A percentile compares a stretch with the other conserved stretches of the same genome.
Conservation (phyloP, 2,888 invertebrate genomes). For the Metopia argyrocephala region DNA sequence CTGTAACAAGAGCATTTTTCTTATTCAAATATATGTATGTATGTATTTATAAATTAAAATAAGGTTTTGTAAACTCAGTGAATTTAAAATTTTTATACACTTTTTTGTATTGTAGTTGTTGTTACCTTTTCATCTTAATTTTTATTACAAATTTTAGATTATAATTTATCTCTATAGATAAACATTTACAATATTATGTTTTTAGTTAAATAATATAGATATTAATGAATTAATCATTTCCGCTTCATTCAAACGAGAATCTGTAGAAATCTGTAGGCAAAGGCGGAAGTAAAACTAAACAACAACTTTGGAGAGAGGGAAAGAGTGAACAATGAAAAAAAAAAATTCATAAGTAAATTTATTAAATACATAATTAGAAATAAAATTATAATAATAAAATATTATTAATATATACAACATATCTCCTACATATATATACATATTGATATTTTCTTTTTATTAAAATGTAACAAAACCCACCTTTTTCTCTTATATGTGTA, state of each 20-base stretch:
- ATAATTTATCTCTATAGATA: too few relatives aligned
- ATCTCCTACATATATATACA: background rate
- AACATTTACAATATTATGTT: too few relatives aligned
- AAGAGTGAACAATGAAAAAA: background rate
- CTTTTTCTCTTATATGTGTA: background rate
- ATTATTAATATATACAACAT: too few relatives aligned
- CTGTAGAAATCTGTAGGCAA: background rate
- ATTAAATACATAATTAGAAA: background rate
- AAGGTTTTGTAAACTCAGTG: too few relatives aligned
- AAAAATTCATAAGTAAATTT: background rate
- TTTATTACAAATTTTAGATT: too few relatives aligned
- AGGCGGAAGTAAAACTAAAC: background rate
- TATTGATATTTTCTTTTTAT: background rate
- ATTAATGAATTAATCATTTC: background rate
- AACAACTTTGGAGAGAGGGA: background rate
- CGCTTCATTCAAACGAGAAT: background rate
- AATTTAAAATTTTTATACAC: too few relatives aligned
- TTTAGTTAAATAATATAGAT: background rate
- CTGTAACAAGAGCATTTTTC: too few relatives aligned
- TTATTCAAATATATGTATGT: too few relatives aligned
- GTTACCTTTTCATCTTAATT: too few relatives aligned
- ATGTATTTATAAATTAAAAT: too few relatives aligned
- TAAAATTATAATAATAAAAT: background rate
- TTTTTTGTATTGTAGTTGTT: too few relatives aligned
- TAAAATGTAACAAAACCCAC: constrained; percentile 24